Evolutionary conservation across 2,888 invertebrate genomes (phyloP).

Genomic region (Nasonia oneida): DNA sequence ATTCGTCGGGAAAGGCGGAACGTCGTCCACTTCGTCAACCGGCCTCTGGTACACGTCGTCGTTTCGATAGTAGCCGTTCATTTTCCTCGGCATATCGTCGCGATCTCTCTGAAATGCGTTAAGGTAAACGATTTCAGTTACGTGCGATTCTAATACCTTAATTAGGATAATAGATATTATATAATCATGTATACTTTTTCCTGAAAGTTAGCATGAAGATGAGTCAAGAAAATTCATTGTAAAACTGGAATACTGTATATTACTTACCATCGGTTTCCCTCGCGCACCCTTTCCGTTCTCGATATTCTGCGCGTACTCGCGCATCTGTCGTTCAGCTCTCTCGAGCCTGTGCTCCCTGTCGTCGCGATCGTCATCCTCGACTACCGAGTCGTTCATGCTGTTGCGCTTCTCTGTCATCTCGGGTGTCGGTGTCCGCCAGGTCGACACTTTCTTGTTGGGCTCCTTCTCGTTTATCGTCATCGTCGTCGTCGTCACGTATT

Average conservation of each 20-base stretch:
- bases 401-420: conserved; percentile 59
- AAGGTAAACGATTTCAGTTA: neutral
- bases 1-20: conserved; percentile 74
- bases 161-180: neutral
- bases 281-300: conserved; percentile 68
- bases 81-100: conserved; percentile 56
- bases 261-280: conserved; percentile 26
- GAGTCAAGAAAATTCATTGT: neutral
- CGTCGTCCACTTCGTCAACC: conserved; percentile 75
- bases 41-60: conserved; percentile 75
- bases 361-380: conserved; percentile 41
- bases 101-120: conserved; percentile 44
- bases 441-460: conserved; percentile 7
- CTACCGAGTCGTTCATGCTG: conserved; percentile 49
- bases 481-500: conserved; percentile 62
- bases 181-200: neutral
- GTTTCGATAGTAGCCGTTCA: conserved; percentile 69
- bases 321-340: conserved; percentile 69
- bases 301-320: conserved; percentile 71
- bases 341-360: conserved; percentile 61
- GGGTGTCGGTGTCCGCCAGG: conserved; percentile 49
- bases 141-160: neutral
- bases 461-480: conserved; percentile 64
- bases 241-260: neutral
- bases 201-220: neutral